Percentiles rank a stretch among this genome's conserved stretches.
These are phyloP conservation scores for Pimpla rufipes DNA, from an alignment of 2,888 invertebrate genomes.

Conservation along the genomic window DNA sequence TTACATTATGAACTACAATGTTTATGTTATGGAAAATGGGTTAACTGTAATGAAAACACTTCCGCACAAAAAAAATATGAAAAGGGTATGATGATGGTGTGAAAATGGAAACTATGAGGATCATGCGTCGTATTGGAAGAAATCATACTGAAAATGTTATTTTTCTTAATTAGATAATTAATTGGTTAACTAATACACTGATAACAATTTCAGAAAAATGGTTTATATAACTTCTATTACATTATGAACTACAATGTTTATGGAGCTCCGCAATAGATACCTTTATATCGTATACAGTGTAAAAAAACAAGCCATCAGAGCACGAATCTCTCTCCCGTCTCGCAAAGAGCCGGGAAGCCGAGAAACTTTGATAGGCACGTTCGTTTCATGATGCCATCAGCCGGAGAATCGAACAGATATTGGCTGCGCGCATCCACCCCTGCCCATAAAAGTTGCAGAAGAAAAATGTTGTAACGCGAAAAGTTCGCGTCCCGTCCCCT, in stretches of 20 bases:
- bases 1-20: not conserved
- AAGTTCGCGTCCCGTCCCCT: slow-evolving; percentile 57
- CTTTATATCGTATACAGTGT: not conserved
- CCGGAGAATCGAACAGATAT: slow-evolving; percentile 44
- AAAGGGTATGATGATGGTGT: no score
- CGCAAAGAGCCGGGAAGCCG: not conserved
- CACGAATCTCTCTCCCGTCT: not conserved
- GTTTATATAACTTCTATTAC: no score
- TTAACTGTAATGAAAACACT: no score
- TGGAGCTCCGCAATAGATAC: not conserved
- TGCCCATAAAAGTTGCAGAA: slow-evolving; percentile 31
- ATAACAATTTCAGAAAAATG: no score
- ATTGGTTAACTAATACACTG: no score
- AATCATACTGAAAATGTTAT: no score
- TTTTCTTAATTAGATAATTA: no score
- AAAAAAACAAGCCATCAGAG: slow-evolving; percentile 14
- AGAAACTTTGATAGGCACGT: slow-evolving; percentile 24
- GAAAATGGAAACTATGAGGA: no score
- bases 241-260: not conserved
- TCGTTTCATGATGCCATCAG: slow-evolving; percentile 21
- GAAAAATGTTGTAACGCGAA: slow-evolving; percentile 61
- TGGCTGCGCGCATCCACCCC: slow-evolving; percentile 28
- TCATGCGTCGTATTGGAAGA: no score
- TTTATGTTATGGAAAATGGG: no score
- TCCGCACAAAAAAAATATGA: no score